Evolutionary conservation across 2,797 vertebrate species (phyloP).

Genomic region (Lepus townsendii): DNA sequence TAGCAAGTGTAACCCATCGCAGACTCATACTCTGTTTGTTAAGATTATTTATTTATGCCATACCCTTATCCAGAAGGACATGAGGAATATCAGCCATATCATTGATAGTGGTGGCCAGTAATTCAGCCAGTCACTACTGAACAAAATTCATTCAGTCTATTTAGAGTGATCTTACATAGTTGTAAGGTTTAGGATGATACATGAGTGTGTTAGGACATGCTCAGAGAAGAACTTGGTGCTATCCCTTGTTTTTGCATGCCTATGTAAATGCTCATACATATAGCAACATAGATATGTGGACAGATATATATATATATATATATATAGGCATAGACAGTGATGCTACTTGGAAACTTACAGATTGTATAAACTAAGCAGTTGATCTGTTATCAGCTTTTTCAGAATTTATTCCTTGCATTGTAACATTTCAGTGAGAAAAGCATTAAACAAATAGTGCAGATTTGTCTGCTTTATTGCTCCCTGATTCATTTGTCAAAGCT

Average conservation of each 20-base stretch:
- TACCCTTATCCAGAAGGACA: not conserved
- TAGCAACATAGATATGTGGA: not conserved
- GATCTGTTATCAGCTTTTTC: not conserved
- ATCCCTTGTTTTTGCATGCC: not conserved
- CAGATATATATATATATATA: not conserved
- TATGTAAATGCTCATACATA: not conserved
- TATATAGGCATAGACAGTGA: not conserved
- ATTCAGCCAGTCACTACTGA: not conserved
- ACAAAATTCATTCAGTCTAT: not conserved
- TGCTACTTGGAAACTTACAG: not conserved
- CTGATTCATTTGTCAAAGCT: not conserved
- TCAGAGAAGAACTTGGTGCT: not conserved
- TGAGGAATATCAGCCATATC: not conserved
- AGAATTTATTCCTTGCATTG: not conserved
- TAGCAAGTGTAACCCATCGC: not conserved
- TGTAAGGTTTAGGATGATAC: not conserved
- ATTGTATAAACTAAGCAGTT: slow-evolving; percentile 10
- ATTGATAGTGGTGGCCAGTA: not conserved
- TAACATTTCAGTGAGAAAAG: not conserved
- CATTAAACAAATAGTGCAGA: not conserved
- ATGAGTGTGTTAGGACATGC: not conserved
- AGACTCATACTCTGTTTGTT: not conserved
- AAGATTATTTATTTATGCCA: not conserved
- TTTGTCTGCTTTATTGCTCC: not conserved
- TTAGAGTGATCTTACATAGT: not conserved